A percentile compares a stretch with the other conserved stretches of the same genome.
Conservation (phyloP, 2,888 invertebrate genomes). For the Seira ritae region DNA sequence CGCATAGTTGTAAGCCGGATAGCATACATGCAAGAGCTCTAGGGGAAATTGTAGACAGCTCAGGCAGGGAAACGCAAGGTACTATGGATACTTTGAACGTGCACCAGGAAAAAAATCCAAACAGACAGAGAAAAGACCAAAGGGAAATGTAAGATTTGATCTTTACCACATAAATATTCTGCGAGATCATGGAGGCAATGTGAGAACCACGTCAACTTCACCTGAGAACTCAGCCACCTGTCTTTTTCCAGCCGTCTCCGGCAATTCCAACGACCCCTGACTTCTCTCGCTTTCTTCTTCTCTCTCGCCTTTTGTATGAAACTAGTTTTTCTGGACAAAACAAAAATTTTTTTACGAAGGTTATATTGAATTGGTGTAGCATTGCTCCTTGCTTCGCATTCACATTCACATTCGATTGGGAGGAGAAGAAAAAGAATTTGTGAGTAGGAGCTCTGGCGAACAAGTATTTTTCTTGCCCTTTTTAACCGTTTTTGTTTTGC, state of each 20-base stretch:
- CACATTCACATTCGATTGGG: slow-evolving; percentile 26
- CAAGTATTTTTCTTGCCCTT: not conserved
- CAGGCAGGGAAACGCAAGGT: not conserved
- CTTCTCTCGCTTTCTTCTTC: slow-evolving; percentile 29
- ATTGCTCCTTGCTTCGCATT: not conserved
- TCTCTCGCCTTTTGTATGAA: not conserved
- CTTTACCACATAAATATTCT: slow-evolving; percentile 67
- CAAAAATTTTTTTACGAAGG: slow-evolving; percentile 23
- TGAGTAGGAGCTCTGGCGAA: not conserved
- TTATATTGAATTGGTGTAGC: not conserved
- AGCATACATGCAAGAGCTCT: not conserved
- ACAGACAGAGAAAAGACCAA: slow-evolving; percentile 34
- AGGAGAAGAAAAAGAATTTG: not conserved
- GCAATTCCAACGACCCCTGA: slow-evolving; percentile 54
- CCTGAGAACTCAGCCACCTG: slow-evolving; percentile 71
- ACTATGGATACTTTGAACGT: not conserved
- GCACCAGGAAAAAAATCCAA: slow-evolving; percentile 10
- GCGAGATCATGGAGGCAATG: slow-evolving; percentile 58
- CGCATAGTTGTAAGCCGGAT: too few relatives aligned
- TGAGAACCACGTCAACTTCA: slow-evolving; percentile 68
- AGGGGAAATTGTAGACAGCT: not conserved
- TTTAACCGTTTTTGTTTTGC: slow-evolving; percentile 9
- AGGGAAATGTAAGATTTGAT: slow-evolving; percentile 65
- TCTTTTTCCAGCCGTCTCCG: slow-evolving; percentile 51
- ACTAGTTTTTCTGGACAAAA: slow-evolving; percentile 24